phyloP scores from a whole-genome alignment of 2,113 vertebrate genomes.

The Pseudorectes ferrugineus region DNA sequence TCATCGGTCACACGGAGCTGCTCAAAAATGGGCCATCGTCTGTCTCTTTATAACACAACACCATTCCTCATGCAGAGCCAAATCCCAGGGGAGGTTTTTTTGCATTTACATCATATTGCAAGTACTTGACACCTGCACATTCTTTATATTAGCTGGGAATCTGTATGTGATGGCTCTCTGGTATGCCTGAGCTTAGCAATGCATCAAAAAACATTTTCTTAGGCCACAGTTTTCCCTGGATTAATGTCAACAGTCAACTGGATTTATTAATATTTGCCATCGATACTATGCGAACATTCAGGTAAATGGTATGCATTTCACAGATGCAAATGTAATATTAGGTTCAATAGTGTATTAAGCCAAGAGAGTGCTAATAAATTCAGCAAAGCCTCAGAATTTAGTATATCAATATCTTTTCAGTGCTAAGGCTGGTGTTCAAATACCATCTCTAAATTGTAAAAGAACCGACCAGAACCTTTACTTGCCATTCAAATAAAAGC shows the following conservation, averaged over 20 bases:
- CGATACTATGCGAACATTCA: not conserved
- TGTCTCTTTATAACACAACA: not conserved
- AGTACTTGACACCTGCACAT: not conserved
- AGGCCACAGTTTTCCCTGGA: not conserved
- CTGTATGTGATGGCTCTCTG: not conserved
- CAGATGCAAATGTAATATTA: not conserved
- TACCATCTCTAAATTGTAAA: not conserved
- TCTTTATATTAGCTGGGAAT: not conserved
- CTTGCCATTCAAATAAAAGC: not conserved
- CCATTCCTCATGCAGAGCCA: not conserved
- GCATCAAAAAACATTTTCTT: not conserved
- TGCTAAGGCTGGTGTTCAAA: not conserved
- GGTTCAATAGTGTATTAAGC: not conserved
- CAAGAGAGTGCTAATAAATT: not conserved
- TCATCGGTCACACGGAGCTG: fast-evolving
- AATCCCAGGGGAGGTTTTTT: not conserved
- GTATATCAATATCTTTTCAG: not conserved
- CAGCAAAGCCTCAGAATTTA: not conserved
- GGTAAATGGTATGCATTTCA: not conserved
- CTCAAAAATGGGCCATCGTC: fast-evolving
- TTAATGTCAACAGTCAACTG: not conserved
- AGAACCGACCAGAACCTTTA: not conserved
- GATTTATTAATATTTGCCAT: not conserved
- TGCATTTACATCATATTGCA: not conserved
- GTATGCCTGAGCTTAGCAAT: not conserved